A percentile compares a stretch with the other conserved stretches of the same genome.
Evolutionary conservation across 2,113 vertebrate species (phyloP).

Genomic region (Lepus americanus): DNA sequence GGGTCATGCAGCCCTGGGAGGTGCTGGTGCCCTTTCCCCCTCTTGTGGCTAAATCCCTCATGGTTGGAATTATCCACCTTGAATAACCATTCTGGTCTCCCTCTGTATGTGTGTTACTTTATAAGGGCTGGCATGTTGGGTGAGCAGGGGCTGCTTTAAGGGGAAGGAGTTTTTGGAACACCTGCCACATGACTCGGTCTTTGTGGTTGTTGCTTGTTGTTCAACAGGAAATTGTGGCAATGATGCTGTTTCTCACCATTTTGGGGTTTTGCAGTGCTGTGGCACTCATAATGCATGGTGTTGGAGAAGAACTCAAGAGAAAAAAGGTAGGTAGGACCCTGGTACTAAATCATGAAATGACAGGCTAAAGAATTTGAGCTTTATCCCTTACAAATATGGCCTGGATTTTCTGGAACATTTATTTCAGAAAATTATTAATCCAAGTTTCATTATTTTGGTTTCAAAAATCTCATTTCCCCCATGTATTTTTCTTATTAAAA

Average conservation of each 20-base stretch:
- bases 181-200: not conserved
- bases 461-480: not conserved
- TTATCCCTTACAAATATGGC: not conserved
- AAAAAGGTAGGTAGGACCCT: constrained; percentile 42
- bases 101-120: not conserved
- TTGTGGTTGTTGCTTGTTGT: not conserved
- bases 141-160: not conserved
- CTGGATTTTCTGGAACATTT: not conserved
- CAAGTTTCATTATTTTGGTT: constrained; percentile 14
- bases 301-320: constrained; percentile 23
- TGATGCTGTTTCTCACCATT: constrained; percentile 75
- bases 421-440: not conserved
- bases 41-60: not conserved
- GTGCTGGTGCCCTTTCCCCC: accelerated
- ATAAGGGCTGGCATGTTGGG: accelerated
- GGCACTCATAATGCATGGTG: not conserved
- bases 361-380: not conserved
- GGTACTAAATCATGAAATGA: not conserved
- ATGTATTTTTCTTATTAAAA: too few species aligned
- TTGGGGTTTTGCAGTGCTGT: constrained; percentile 68
- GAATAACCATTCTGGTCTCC: not conserved
- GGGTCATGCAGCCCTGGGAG: not conserved
- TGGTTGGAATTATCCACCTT: not conserved
- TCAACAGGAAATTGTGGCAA: constrained; percentile 62
- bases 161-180: not conserved